Evolutionary conservation across 2,113 vertebrate species (phyloP).

Genomic region (Phyllostomus discolor): DNA sequence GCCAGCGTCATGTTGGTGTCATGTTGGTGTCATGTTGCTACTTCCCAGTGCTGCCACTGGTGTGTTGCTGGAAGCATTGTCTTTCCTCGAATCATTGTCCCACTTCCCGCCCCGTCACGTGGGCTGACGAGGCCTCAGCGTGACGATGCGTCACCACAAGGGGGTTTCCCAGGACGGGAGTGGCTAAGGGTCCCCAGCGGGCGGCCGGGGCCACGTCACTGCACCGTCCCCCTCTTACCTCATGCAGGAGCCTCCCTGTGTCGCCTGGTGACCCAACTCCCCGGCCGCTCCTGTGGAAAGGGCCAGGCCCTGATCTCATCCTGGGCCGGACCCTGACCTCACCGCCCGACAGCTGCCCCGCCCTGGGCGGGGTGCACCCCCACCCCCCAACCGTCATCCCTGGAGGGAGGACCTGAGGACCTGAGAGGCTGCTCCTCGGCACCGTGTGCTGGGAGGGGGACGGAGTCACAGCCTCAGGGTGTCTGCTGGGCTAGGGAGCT

Average conservation of each 20-base stretch:
- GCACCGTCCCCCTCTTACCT: rapidly evolving
- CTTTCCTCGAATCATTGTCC: neutral
- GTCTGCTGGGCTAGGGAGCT: neutral
- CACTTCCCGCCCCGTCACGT: rapidly evolving
- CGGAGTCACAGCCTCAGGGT: rapidly evolving
- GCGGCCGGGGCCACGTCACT: rapidly evolving
- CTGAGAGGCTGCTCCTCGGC: rapidly evolving
- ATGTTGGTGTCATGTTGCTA: rapidly evolving
- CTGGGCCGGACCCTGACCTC: rapidly evolving
- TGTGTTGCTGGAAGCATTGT: neutral
- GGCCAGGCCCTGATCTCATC: rapidly evolving
- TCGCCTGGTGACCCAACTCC: rapidly evolving
- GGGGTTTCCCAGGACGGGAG: rapidly evolving
- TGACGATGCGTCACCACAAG: rapidly evolving
- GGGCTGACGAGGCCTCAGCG: neutral
- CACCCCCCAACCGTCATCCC: rapidly evolving
- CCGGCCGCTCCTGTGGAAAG: rapidly evolving
- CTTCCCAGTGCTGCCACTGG: neutral
- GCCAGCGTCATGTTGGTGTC: neutral
- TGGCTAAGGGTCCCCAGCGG: neutral
- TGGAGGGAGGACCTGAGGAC: neutral
- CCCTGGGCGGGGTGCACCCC: neutral
- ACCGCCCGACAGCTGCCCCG: rapidly evolving
- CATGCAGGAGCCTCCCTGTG: rapidly evolving
- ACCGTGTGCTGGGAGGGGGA: rapidly evolving